Conservation (phyloP, 2,113 vertebrate genomes). For the Hydrochoerus hydrochaeris region DNA sequence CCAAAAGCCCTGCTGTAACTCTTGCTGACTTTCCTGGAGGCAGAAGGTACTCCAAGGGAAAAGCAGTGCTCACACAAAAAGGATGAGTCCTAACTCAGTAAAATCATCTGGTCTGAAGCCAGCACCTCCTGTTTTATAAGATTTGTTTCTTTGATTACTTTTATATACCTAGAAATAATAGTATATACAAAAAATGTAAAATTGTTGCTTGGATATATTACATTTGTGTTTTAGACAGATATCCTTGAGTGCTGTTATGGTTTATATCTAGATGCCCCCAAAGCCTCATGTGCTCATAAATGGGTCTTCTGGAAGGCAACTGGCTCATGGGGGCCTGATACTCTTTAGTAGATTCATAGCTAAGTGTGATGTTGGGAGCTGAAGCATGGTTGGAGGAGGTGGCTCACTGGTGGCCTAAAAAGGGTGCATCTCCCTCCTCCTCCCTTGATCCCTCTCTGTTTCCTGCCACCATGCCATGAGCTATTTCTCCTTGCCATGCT, state of each 20-base stretch:
- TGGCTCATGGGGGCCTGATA: neutral
- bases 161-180: conserved; percentile 36
- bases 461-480: neutral
- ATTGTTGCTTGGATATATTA: neutral
- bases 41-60: neutral
- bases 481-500: neutral
- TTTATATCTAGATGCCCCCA: neutral
- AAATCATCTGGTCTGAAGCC: neutral
- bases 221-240: neutral
- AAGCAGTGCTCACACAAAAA: neutral
- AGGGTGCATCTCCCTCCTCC: neutral
- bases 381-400: neutral
- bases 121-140: neutral
- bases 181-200: neutral
- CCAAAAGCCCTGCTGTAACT: neutral
- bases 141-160: conserved; percentile 18
- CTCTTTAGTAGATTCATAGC: neutral
- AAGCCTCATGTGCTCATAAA: neutral
- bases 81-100: neutral
- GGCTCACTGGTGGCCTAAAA: neutral
- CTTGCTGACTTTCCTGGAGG: neutral
- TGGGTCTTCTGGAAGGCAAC: neutral
- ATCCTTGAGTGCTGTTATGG: neutral
- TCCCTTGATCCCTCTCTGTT: neutral
- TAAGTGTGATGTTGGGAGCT: neutral